phyloP scores from a whole-genome alignment of 2,113 vertebrate species.

The Osmerus mordax region DNA sequence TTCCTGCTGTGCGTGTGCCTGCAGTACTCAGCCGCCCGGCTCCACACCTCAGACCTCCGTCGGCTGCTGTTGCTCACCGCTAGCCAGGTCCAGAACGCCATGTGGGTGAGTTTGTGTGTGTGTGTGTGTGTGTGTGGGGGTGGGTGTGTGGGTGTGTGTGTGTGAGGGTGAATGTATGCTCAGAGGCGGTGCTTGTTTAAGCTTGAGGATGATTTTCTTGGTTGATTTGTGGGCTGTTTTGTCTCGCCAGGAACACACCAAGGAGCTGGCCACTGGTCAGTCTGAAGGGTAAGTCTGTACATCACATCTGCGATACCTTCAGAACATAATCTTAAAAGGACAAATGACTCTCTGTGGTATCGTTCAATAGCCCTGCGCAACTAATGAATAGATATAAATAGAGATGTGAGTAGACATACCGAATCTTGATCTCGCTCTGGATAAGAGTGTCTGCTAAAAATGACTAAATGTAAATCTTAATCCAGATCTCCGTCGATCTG shows the following conservation, averaged over 20 bases:
- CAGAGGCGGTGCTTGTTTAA: neutral
- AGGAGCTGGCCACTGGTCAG: conserved; percentile 63
- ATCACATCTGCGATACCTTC: neutral
- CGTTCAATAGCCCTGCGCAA: too few species aligned
- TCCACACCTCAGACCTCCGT: conserved; percentile 62
- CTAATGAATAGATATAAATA: too few species aligned
- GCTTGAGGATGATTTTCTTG: neutral
- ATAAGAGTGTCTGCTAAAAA: too few species aligned
- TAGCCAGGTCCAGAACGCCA: conserved; percentile 60
- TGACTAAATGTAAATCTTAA: too few species aligned
- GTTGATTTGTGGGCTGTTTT: neutral
- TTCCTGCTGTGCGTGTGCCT: conserved; percentile 70
- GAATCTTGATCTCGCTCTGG: neutral
- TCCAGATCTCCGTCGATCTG: neutral
- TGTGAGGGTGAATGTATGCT: too few species aligned
- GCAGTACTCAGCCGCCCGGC: conserved; percentile 61
- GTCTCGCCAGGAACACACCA: conserved; percentile 67
- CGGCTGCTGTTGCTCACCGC: conserved; percentile 70
- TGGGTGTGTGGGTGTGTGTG: neutral
- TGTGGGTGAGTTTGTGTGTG: conserved; percentile 65
- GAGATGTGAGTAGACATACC: too few species aligned
- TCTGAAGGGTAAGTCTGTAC: conserved; percentile 63
- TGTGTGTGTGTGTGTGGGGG: too few species aligned
- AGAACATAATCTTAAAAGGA: neutral
- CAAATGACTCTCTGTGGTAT: neutral